phyloP scores from a whole-genome alignment of 2,797 vertebrate species.

The Margarornis squamiger region DNA sequence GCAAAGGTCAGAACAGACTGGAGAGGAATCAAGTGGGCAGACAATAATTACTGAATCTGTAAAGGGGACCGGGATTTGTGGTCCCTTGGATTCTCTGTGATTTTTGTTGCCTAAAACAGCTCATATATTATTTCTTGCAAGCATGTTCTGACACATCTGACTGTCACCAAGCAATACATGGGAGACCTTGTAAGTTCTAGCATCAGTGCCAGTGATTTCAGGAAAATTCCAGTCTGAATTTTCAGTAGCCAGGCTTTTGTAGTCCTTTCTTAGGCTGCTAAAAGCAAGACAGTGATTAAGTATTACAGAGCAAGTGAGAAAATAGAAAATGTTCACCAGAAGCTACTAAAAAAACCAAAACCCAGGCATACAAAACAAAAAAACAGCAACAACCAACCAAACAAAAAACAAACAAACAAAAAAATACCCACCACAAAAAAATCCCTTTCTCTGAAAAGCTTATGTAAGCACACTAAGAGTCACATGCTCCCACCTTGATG shows the following conservation, averaged over 20 bases:
- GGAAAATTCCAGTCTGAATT: not conserved
- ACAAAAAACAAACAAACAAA: not conserved
- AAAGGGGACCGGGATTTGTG: not conserved
- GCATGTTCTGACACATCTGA: not conserved
- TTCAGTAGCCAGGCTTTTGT: not conserved
- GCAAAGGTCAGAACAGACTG: not conserved
- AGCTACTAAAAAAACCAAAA: not conserved
- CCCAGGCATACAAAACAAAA: not conserved
- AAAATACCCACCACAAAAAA: too few species aligned
- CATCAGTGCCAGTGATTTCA: not conserved
- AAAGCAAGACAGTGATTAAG: not conserved
- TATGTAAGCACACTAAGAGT: not conserved
- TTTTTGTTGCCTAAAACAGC: not conserved
- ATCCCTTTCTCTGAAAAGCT: not conserved
- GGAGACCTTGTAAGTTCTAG: not conserved
- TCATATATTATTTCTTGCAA: not conserved
- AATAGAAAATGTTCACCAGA: not conserved
- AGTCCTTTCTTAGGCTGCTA: not conserved
- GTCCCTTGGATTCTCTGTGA: not conserved
- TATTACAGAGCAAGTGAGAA: not conserved
- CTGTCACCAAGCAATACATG: not conserved
- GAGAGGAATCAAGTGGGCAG: not conserved
- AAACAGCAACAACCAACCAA: not conserved
- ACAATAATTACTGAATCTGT: not conserved
- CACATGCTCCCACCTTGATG: not conserved